Evolutionary conservation across 2,888 invertebrate species (phyloP).

Genomic region (Boloria selene): DNA sequence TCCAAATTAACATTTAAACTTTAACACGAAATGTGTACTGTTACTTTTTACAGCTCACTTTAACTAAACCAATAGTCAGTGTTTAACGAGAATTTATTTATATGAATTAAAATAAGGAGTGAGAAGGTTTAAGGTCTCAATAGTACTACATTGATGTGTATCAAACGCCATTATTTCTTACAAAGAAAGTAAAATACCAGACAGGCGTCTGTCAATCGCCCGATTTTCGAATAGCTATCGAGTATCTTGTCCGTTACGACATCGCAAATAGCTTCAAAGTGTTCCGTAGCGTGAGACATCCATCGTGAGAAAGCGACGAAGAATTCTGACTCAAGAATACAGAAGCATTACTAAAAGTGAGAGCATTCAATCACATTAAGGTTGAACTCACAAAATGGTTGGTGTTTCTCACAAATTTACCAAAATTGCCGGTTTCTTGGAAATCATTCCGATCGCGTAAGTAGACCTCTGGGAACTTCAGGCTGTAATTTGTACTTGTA

Average conservation of each 20-base stretch:
- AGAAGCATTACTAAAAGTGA: conserved; percentile 58
- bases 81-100: conserved; percentile 2
- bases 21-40: conserved; percentile 29
- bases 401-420: conserved; percentile 47
- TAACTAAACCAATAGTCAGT: conserved; percentile 15
- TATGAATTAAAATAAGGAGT: neutral
- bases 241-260: conserved; percentile 36
- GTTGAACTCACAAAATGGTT: conserved; percentile 38
- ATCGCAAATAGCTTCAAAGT: conserved; percentile 35
- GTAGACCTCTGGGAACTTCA: conserved; percentile 30
- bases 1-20: conserved; percentile 33
- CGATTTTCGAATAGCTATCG: conserved; percentile 25
- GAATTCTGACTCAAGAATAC: conserved; percentile 52
- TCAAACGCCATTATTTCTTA: neutral
- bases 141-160: neutral
- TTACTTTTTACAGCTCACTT: conserved; percentile 28
- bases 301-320: conserved; percentile 55
- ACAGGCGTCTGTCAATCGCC: conserved; percentile 9
- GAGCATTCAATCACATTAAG: conserved; percentile 58
- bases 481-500: conserved; percentile 20
- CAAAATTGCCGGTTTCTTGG: conserved; percentile 43
- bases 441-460: conserved; percentile 36
- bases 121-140: neutral
- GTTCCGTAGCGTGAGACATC: conserved; percentile 40
- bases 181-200: conserved; percentile 1